phyloP scores from a whole-genome alignment of 1,140 invertebrate species.

The Cherax quadricarinatus region DNA sequence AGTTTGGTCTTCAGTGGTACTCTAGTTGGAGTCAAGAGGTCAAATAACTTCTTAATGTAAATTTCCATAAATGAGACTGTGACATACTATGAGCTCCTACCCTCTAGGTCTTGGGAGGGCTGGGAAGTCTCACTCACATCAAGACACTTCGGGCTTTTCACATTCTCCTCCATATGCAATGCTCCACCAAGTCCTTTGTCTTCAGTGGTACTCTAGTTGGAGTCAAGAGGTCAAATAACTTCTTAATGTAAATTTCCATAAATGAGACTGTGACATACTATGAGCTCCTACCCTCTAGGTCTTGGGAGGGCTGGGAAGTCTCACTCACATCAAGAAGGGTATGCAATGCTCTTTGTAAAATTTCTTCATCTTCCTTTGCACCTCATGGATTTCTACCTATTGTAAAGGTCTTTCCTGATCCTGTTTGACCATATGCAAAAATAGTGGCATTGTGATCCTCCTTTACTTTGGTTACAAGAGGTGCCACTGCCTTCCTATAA shows the following conservation, averaged over 20 bases:
- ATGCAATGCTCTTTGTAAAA: conserved; percentile 54
- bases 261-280: conserved; percentile 25
- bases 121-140: neutral
- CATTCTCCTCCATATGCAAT: too few species aligned
- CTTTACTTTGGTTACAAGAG: conserved; percentile 47
- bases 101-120: neutral
- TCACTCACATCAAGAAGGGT: conserved; percentile 14
- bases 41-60: conserved; percentile 59
- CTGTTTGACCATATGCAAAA: conserved; percentile 80
- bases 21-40: conserved; percentile 44
- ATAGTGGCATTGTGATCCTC: conserved; percentile 79
- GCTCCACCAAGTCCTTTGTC: conserved; percentile 38
- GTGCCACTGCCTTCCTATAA: conserved; percentile 60
- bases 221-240: conserved; percentile 50
- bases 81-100: neutral
- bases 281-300: too few species aligned
- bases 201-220: conserved; percentile 28
- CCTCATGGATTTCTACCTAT: conserved; percentile 75
- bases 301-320: neutral
- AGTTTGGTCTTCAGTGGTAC: conserved; percentile 28
- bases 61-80: conserved; percentile 56
- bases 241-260: conserved; percentile 64
- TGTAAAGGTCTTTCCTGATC: conserved; percentile 79
- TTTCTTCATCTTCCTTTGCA: conserved; percentile 39
- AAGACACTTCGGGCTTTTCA: too few species aligned